Percentiles rank a stretch among this genome's conserved stretches.
These are phyloP conservation scores for Crotalus helleri DNA, from an alignment of 2,113 vertebrate genomes.

Conservation along the genomic window DNA sequence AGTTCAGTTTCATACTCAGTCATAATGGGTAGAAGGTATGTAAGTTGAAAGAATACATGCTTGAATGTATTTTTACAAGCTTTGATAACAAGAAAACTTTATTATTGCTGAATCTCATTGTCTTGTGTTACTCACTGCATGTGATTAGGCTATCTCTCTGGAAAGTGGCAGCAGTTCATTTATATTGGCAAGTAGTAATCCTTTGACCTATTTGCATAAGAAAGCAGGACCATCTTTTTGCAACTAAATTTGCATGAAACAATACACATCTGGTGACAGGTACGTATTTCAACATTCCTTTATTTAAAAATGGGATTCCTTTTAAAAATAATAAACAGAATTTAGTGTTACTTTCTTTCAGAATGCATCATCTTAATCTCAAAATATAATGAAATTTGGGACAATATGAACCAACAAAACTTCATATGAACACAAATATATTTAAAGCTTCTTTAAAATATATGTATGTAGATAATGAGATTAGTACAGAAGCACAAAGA, in stretches of 20 bases:
- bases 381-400: constrained; percentile 46
- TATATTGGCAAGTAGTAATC: background rate
- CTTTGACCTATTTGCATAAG: background rate
- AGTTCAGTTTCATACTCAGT: background rate
- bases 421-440: constrained; percentile 36
- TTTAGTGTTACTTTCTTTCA: constrained; percentile 22
- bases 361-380: constrained; percentile 18
- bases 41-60: background rate
- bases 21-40: background rate
- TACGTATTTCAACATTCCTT: constrained; percentile 29
- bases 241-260: background rate
- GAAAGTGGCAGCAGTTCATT: background rate
- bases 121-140: background rate
- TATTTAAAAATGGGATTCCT: rapidly evolving
- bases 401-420: constrained; percentile 47
- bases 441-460: constrained; percentile 49
- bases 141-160: background rate
- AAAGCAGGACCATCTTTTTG: background rate
- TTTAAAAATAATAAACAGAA: constrained; percentile 20
- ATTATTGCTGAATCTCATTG: background rate
- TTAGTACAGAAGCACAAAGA: constrained; percentile 18
- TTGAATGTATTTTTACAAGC: background rate
- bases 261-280: background rate
- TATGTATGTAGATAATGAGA: constrained; percentile 46
- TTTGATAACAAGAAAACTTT: background rate